phyloP scores from a whole-genome alignment of 2,888 invertebrate genomes.

The Phengaris alcon region DNA sequence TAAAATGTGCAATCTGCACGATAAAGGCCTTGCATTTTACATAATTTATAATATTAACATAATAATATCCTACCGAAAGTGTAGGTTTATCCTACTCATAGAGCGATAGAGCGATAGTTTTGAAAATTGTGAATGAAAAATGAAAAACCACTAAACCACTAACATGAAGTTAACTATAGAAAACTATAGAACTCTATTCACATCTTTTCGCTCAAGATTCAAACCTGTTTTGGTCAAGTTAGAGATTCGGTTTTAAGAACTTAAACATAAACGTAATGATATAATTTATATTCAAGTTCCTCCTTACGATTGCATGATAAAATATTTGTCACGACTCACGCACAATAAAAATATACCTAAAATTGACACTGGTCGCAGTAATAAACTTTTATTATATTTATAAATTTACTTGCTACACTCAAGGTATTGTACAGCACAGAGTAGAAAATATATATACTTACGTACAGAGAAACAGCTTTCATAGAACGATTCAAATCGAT shows the following conservation, averaged over 20 bases:
- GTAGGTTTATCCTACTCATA: too few relatives aligned
- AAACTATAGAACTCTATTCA: too few relatives aligned
- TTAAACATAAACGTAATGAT: not conserved
- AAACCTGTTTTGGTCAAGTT: not conserved
- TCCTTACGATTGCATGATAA: not conserved
- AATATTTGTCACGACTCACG: not conserved
- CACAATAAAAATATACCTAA: not conserved
- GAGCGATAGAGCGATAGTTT: too few relatives aligned
- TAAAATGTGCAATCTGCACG: not conserved
- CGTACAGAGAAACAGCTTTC: too few relatives aligned
- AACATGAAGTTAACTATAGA: too few relatives aligned
- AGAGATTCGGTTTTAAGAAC: not conserved
- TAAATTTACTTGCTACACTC: too few relatives aligned
- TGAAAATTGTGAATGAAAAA: too few relatives aligned
- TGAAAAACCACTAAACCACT: not conserved
- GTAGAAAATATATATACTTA: too few relatives aligned
- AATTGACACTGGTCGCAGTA: not conserved
- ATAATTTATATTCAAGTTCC: conserved; percentile 20
- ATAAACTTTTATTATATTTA: not conserved
- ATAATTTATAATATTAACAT: not conserved
- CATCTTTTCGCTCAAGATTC: not conserved
- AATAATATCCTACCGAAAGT: not conserved
- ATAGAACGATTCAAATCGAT: too few relatives aligned
- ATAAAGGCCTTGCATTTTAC: not conserved
- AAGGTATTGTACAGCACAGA: too few relatives aligned